Conservation (phyloP, 2,113 vertebrate genomes). For the Dasyprocta punctata region DNA sequence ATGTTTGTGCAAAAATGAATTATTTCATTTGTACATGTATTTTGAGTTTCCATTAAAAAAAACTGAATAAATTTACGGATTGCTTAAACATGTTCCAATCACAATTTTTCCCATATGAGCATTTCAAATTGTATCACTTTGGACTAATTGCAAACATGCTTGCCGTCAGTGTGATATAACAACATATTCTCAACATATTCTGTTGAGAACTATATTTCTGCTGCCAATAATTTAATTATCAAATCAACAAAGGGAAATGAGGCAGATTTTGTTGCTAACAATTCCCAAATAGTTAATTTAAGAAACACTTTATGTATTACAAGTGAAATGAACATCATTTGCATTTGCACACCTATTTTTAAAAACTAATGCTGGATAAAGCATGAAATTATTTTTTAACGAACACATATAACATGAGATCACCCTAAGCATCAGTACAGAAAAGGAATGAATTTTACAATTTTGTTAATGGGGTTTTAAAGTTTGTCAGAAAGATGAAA, state of each 20-base stretch:
- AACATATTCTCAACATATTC: slow-evolving; percentile 8
- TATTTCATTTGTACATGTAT: background rate
- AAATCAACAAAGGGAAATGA: background rate
- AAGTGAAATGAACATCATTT: slow-evolving; percentile 22
- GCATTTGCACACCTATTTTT: slow-evolving; percentile 16
- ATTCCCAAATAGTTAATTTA: slow-evolving; percentile 9
- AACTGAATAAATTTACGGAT: background rate
- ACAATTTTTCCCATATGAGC: background rate
- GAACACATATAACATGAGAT: background rate
- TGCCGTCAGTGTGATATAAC: background rate
- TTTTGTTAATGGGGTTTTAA: background rate
- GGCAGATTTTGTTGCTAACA: background rate
- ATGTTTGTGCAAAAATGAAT: background rate
- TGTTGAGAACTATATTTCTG: background rate
- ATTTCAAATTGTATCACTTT: slow-evolving; percentile 30
- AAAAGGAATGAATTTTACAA: background rate
- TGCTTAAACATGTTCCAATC: background rate
- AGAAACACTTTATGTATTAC: background rate
- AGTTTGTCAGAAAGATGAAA: background rate
- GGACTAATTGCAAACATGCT: background rate
- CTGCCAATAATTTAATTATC: slow-evolving; percentile 3
- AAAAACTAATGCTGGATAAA: background rate
- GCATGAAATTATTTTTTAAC: background rate
- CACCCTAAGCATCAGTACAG: background rate
- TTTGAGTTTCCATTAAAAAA: background rate